A percentile compares a stretch with the other conserved stretches of the same genome.
These are phyloP conservation scores for Pseudachorutes palmiensis DNA, from an alignment of 1,140 invertebrate species.

Conservation along the genomic window DNA sequence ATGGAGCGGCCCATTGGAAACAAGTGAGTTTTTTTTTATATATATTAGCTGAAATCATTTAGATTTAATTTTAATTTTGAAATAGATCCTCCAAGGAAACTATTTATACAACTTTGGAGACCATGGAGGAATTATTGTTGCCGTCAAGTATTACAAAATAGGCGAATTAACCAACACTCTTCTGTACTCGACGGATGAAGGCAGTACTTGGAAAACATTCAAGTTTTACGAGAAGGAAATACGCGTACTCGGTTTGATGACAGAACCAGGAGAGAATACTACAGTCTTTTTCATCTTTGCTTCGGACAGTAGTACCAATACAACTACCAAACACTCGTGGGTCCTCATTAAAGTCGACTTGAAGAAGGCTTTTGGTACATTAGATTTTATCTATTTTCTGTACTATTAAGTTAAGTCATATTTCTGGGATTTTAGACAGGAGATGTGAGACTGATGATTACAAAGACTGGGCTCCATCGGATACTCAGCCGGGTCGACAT, in stretches of 20 bases:
- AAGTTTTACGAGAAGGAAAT: constrained; percentile 63
- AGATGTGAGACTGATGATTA: constrained; percentile 67
- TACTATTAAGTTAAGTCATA: background rate
- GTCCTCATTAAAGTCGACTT: constrained; percentile 76
- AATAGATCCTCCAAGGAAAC: constrained; percentile 62
- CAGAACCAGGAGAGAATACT: constrained; percentile 64
- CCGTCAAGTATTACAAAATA: constrained; percentile 68
- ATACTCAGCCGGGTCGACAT: constrained; percentile 46
- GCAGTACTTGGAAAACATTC: constrained; percentile 64
- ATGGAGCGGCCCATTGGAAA: constrained; percentile 77
- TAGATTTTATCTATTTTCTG: constrained; percentile 12
- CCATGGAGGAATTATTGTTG: constrained; percentile 77
- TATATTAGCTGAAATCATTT: background rate
- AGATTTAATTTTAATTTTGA: constrained; percentile 8
- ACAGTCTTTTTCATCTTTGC: constrained; percentile 87
- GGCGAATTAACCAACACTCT: constrained; percentile 65
- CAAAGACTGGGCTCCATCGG: constrained; percentile 72
- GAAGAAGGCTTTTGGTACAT: constrained; percentile 54
- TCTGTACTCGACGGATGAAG: constrained; percentile 77
- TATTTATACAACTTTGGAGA: constrained; percentile 85
- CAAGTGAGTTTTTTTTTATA: constrained; percentile 48
- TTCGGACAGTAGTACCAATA: constrained; percentile 47
- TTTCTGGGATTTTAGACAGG: constrained; percentile 41
- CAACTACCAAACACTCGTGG: constrained; percentile 62
- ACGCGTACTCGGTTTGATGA: constrained; percentile 40